These are phyloP conservation scores for Halocynthia aurantium DNA, from an alignment of 23 tunicate genomes.

Conservation along the genomic window DNA sequence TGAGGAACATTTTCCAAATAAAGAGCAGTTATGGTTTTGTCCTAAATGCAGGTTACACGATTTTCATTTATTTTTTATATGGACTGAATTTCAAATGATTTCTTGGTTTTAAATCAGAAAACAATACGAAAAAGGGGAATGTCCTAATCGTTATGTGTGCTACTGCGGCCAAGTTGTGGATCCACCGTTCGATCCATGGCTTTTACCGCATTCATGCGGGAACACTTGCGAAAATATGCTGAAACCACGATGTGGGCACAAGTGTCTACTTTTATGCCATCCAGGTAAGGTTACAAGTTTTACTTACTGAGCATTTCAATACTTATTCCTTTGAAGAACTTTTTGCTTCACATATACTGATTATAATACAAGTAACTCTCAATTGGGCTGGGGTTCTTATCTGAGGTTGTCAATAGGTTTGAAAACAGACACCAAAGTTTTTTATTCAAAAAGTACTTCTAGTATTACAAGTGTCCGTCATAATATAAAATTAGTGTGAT, in stretches of 20 bases:
- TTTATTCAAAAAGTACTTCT: too few species aligned
- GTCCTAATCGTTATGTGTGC: slow-evolving; percentile 53
- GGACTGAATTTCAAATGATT: not conserved
- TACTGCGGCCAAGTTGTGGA: slow-evolving; percentile 58
- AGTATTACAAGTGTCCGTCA: too few species aligned
- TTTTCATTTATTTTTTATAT: not conserved
- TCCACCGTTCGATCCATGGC: slow-evolving; percentile 79
- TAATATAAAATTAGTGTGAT: too few species aligned
- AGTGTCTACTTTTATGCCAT: slow-evolving; percentile 84
- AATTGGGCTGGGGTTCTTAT: too few species aligned
- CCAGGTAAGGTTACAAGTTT: slow-evolving; percentile 49
- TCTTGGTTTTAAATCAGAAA: slow-evolving; percentile 20
- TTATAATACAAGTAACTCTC: too few species aligned
- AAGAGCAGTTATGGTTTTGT: slow-evolving; percentile 80
- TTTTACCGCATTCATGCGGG: slow-evolving; percentile 86
- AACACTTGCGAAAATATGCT: slow-evolving; percentile 46
- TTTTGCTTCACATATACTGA: too few species aligned
- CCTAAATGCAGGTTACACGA: slow-evolving; percentile 81
- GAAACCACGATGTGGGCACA: slow-evolving; percentile 62
- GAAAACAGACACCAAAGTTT: too few species aligned
- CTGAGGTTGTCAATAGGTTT: too few species aligned
- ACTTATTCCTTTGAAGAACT: too few species aligned
- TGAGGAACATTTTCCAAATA: slow-evolving; percentile 75
- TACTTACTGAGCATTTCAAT: too few species aligned
- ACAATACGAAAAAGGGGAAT: slow-evolving; percentile 44